Conservation (phyloP, 2,113 vertebrate species). For the Aptenodytes forsteri region DNA sequence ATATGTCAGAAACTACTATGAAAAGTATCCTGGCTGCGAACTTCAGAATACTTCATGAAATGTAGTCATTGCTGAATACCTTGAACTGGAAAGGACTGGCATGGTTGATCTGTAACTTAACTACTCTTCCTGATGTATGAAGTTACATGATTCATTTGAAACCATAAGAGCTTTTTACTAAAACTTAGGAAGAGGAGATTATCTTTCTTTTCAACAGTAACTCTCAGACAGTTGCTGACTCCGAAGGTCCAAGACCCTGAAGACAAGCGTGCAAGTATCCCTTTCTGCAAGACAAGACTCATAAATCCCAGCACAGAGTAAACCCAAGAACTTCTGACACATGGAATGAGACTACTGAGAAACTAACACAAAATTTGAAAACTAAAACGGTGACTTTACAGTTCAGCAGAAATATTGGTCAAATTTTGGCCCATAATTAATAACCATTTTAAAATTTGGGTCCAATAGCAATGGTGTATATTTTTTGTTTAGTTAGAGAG, state of each 20-base stretch:
- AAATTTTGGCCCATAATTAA: neutral
- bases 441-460: neutral
- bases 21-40: neutral
- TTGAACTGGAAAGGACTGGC: neutral
- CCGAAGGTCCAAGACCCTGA: neutral
- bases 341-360: neutral
- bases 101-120: neutral
- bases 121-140: neutral
- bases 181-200: neutral
- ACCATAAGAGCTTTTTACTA: neutral
- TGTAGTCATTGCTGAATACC: neutral
- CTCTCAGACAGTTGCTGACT: neutral
- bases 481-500: neutral
- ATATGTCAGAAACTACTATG: neutral
- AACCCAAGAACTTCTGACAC: neutral
- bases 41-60: neutral
- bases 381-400: neutral
- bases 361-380: neutral
- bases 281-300: neutral
- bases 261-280: rapidly evolving
- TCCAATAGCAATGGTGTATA: neutral
- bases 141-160: neutral
- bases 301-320: neutral
- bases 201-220: neutral
- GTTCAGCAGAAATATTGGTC: neutral